Evolutionary conservation across 2,797 vertebrate genomes (phyloP).

Genomic region (Epinephelus coioides): DNA sequence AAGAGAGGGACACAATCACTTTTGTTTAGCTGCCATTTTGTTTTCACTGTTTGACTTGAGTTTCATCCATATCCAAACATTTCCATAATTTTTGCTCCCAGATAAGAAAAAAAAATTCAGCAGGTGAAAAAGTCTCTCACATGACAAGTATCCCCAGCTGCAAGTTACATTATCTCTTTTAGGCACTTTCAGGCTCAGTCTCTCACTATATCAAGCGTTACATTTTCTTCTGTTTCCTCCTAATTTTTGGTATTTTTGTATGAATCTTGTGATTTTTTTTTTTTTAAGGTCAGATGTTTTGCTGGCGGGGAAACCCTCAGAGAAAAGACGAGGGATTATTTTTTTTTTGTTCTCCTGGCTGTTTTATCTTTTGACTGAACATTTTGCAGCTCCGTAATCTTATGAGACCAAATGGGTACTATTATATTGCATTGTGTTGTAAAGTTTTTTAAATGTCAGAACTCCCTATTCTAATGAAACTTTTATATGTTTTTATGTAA

Average conservation of each 20-base stretch:
- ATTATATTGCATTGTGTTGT: constrained; percentile 85
- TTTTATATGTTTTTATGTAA: constrained; percentile 88
- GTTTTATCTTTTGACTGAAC: constrained; percentile 69
- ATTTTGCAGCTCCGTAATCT: constrained; percentile 74
- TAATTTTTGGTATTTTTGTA: constrained; percentile 40
- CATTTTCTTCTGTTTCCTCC: constrained; percentile 17
- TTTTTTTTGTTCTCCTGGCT: constrained; percentile 26
- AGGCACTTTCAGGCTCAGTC: constrained; percentile 73
- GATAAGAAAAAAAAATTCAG: background rate
- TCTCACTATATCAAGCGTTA: constrained; percentile 42
- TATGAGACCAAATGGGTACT: constrained; percentile 85
- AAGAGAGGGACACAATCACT: background rate
- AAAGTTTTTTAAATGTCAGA: constrained; percentile 84
- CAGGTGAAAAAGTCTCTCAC: background rate
- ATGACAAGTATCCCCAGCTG: constrained; percentile 3
- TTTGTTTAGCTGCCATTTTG: constrained; percentile 9
- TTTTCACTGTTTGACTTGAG: constrained; percentile 4
- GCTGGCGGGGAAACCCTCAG: constrained; percentile 53
- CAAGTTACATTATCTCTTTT: constrained; percentile 47
- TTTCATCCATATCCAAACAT: constrained; percentile 31
- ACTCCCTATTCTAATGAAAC: constrained; percentile 81
- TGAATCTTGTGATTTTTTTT: constrained; percentile 39
- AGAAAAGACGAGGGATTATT: constrained; percentile 19
- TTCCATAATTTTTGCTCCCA: constrained; percentile 13
- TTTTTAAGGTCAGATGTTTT: constrained; percentile 61